phyloP scores from a whole-genome alignment of 2,797 vertebrate genomes.

The Neosilurus hyrtlii region DNA sequence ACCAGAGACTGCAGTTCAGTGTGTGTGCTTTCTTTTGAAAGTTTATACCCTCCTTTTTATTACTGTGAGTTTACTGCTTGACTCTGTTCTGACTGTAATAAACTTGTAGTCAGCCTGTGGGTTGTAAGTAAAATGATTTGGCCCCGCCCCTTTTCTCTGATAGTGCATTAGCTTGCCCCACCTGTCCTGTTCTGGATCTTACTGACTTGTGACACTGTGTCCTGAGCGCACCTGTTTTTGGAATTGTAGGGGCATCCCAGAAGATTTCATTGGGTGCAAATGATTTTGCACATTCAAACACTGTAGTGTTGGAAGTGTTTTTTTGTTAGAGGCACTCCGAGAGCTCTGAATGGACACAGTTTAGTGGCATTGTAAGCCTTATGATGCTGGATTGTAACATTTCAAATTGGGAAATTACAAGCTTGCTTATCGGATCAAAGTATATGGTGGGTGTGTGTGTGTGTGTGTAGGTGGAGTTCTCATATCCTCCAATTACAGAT shows the following conservation, averaged over 20 bases:
- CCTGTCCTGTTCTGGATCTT: not conserved
- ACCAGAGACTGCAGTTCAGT: not conserved
- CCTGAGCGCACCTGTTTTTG: too few relatives aligned
- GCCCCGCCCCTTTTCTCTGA: not conserved
- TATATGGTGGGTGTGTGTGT: slow-evolving; percentile 13
- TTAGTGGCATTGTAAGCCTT: too few relatives aligned
- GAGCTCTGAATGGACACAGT: not conserved
- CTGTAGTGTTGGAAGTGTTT: too few relatives aligned
- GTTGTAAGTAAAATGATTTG: not conserved
- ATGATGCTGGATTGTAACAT: not conserved
- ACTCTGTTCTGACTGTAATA: not conserved
- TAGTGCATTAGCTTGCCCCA: too few relatives aligned
- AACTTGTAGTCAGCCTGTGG: not conserved
- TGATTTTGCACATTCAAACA: too few relatives aligned
- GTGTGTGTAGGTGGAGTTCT: slow-evolving; percentile 83
- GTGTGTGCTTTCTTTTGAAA: not conserved
- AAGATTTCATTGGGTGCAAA: not conserved
- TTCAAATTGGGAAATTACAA: not conserved
- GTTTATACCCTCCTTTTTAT: too few relatives aligned
- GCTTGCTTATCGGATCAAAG: not conserved
- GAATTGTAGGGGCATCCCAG: not conserved
- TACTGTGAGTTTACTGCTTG: not conserved
- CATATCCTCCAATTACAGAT: slow-evolving; percentile 87
- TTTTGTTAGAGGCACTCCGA: not conserved
- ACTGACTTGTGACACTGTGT: too few relatives aligned